These are phyloP conservation scores for Gibbula magus DNA, from an alignment of 2,888 invertebrate species.

Conservation along the genomic window DNA sequence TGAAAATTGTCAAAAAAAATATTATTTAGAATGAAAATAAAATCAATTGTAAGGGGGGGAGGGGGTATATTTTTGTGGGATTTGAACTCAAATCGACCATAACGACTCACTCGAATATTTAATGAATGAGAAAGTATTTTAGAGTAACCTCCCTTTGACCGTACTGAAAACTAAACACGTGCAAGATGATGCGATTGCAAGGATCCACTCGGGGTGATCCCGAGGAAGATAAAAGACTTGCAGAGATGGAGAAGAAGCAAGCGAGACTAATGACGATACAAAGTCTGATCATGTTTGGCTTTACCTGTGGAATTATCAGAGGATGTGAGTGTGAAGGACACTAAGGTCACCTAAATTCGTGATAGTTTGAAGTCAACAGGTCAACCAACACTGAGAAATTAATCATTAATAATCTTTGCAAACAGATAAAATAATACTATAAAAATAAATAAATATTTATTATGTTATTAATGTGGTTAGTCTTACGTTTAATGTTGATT, in stretches of 20 bases:
- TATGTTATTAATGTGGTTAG: too few relatives aligned
- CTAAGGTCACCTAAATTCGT: neutral
- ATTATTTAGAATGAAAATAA: too few relatives aligned
- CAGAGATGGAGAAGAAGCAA: conserved; percentile 51
- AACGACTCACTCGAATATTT: too few relatives aligned
- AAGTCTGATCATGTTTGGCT: conserved; percentile 51
- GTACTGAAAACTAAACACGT: neutral
- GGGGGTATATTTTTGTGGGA: neutral
- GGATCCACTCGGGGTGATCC: conserved; percentile 50
- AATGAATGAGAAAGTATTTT: neutral
- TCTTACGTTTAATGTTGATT: too few relatives aligned
- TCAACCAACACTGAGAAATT: too few relatives aligned
- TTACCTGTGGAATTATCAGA: conserved; percentile 55
- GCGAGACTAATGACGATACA: conserved; percentile 50
- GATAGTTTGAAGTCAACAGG: too few relatives aligned
- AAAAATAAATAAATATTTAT: too few relatives aligned
- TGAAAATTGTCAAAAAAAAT: too few relatives aligned
- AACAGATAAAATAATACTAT: too few relatives aligned
- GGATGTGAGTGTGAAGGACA: conserved; percentile 46
- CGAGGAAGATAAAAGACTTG: conserved; percentile 47
- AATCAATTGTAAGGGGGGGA: too few relatives aligned
- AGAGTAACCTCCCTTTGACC: neutral
- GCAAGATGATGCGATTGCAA: conserved; percentile 43
- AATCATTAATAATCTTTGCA: too few relatives aligned
- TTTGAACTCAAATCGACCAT: neutral